These are phyloP conservation scores for Tinea pellionella DNA, from an alignment of 2,888 invertebrate genomes.

Conservation along the genomic window DNA sequence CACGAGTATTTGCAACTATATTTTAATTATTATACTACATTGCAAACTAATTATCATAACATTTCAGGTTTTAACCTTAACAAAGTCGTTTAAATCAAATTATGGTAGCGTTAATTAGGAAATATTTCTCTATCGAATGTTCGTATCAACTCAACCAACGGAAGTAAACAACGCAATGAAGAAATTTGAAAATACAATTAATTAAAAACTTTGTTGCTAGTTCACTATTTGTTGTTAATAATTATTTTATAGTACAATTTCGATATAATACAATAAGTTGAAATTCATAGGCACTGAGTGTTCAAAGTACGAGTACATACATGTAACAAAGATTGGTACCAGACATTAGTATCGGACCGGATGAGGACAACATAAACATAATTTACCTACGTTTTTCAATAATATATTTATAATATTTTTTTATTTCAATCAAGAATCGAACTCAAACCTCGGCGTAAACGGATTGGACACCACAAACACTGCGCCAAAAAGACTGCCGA, in stretches of 20 bases:
- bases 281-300: too few relatives aligned
- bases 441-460: too few relatives aligned
- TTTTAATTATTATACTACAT: conserved; percentile 44
- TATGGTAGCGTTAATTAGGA: not conserved
- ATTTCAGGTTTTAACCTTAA: conserved; percentile 63
- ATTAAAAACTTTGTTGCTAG: not conserved
- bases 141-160: not conserved
- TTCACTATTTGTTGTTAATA: not conserved
- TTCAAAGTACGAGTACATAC: too few relatives aligned
- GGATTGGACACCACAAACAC: too few relatives aligned
- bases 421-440: too few relatives aligned
- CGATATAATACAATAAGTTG: too few relatives aligned
- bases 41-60: conserved; percentile 63
- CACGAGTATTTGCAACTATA: conserved; percentile 45
- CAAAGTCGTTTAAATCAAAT: conserved; percentile 39
- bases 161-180: not conserved
- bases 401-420: too few relatives aligned
- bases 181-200: not conserved
- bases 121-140: not conserved
- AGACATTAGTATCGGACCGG: too few relatives aligned
- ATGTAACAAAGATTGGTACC: too few relatives aligned
- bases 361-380: too few relatives aligned
- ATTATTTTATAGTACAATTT: conserved; percentile 9
- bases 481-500: too few relatives aligned
- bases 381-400: too few relatives aligned